Conservation (phyloP, 2,797 vertebrate species). For the Ataeniobius toweri region DNA sequence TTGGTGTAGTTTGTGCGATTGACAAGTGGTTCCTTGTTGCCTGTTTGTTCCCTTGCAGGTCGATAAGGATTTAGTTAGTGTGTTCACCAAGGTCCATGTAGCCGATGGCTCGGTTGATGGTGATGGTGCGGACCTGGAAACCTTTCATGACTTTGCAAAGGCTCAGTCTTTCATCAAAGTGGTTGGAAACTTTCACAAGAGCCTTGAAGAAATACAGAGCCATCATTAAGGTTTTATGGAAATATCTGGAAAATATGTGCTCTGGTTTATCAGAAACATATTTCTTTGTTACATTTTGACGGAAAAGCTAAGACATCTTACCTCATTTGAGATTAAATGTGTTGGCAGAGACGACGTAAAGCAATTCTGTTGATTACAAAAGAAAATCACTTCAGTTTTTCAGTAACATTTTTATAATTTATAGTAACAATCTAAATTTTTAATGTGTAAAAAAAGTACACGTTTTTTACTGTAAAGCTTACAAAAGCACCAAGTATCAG, state of each 20-base stretch:
- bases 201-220: slow-evolving; percentile 37
- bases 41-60: not conserved
- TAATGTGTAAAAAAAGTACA: not conserved
- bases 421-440: not conserved
- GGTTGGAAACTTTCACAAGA: not conserved
- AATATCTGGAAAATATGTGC: not conserved
- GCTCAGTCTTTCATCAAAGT: slow-evolving; percentile 62
- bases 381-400: not conserved
- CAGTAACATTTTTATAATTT: not conserved
- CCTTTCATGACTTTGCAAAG: slow-evolving; percentile 79
- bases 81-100: slow-evolving; percentile 63
- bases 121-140: slow-evolving; percentile 73
- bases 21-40: not conserved
- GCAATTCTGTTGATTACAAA: slow-evolving; percentile 70
- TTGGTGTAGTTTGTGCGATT: not conserved
- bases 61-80: slow-evolving; percentile 27
- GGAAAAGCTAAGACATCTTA: slow-evolving; percentile 28
- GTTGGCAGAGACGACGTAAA: slow-evolving; percentile 35
- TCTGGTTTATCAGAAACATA: not conserved
- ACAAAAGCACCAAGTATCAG: not conserved
- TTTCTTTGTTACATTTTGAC: not conserved
- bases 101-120: slow-evolving; percentile 72
- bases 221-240: not conserved
- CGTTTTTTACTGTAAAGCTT: not conserved
- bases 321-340: slow-evolving; percentile 27